Base-by-base conservation (phyloP, 1,140 invertebrate species). In the Druon quercuslanigerum region DNA sequence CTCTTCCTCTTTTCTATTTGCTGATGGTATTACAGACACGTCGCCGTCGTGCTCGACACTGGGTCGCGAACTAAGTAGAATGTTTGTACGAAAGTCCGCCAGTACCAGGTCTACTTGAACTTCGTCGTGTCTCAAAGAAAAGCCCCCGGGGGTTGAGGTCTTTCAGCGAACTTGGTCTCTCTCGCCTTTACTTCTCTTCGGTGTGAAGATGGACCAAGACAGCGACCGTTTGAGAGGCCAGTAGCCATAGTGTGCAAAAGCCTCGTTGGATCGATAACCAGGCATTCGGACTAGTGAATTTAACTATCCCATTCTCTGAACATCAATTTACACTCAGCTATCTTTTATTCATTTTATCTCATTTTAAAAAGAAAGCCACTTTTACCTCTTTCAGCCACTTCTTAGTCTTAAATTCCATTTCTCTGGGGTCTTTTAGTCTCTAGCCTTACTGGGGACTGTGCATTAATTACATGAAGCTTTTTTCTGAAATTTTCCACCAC, bases 211-310 rank as follows among this genome's bases (percentile, higher is more conserved):
- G 25, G 60, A 66, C 60, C 25, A 66, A 66, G 60, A 60, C 57
- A 60, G 40, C 57, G 57, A 60, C 56, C 19, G 56, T 60, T 60
- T 60, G 20, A 66, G 60, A 66, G 60, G 60, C 60, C 60, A 33
- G 60, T 66, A 66, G 60, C 60, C 60, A 66, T 66, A 66, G 60
- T 66, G 60, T 66, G 60, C 25, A 66, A 66, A 66, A 33, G 60
- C 33, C 40, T 66, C 60, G 14, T 66, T 40, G 60, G 60, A 66
- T 66, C 60, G 60, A 66, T 66, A 66, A 66, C 25, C 60, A 66
- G 25, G 60, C 60, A 66, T 66, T 66, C 25, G 60, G 25, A 46
- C 60, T 66, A 25, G 25, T 66, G 60, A 66, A 66, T 66, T 66
- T 66, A 40, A 66, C 60, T 66, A 46, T 66, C 33, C 25, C 60